Percentiles rank a stretch among this genome's conserved stretches.
Evolutionary conservation across 2,113 vertebrate genomes (phyloP).

Genomic region (Microcebus griseorufus): DNA sequence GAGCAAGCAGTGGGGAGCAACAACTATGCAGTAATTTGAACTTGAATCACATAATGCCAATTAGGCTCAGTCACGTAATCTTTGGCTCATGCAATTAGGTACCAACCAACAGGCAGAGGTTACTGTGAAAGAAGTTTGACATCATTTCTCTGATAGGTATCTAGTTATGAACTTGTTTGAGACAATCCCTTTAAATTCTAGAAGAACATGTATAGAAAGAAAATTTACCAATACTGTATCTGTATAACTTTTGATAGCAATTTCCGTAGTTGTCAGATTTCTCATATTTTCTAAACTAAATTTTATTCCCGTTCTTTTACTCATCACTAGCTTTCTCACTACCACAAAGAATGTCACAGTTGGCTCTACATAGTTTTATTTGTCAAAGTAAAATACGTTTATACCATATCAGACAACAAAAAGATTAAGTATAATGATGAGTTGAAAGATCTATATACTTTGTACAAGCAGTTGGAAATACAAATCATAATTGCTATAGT

Average conservation of each 20-base stretch:
- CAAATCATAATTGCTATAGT: neutral
- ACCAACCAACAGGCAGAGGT: neutral
- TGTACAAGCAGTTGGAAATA: neutral
- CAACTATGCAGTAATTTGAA: neutral
- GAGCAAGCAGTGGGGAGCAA: neutral
- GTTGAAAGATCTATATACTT: neutral
- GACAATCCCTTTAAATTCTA: neutral
- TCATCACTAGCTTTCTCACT: neutral
- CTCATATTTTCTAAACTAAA: neutral
- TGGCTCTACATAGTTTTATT: neutral
- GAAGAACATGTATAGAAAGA: conserved; percentile 3
- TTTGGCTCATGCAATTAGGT: neutral
- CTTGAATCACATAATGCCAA: neutral
- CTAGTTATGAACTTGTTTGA: neutral
- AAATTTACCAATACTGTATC: neutral
- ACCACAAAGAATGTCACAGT: neutral
- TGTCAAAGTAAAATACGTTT: neutral
- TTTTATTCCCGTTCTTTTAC: neutral
- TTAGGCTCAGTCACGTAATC: neutral
- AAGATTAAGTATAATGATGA: neutral
- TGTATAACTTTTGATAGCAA: neutral
- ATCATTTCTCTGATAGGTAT: neutral
- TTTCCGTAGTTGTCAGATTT: neutral
- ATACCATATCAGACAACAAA: neutral
- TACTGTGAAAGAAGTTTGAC: neutral